These are phyloP conservation scores for Spizaetus ornatus DNA, from an alignment of 2,113 vertebrate genomes.

Conservation along the genomic window DNA sequence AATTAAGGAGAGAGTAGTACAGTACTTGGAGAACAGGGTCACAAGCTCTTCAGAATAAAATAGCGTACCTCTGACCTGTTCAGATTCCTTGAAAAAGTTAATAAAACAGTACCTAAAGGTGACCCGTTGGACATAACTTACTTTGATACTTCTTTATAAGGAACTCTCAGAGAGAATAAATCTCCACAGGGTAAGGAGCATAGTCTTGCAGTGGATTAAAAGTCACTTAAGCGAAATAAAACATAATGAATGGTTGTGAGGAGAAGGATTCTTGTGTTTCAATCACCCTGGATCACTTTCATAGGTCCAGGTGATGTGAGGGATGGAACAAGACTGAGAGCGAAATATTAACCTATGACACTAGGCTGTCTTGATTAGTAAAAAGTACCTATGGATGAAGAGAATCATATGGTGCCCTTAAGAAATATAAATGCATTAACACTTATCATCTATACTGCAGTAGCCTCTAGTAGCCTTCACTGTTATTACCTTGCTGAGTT, in stretches of 20 bases:
- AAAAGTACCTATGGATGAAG: neutral
- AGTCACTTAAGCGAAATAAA: neutral
- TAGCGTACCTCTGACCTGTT: neutral
- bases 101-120: constrained; percentile 33
- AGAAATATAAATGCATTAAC: neutral
- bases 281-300: neutral
- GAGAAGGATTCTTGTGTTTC: neutral
- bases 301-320: neutral
- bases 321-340: neutral
- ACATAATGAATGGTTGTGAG: neutral
- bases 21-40: neutral
- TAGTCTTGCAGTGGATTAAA: neutral
- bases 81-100: constrained; percentile 12
- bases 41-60: neutral
- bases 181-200: neutral
- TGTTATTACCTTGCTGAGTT: neutral
- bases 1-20: neutral
- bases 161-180: neutral
- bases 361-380: neutral
- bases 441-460: neutral
- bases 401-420: neutral
- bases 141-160: neutral
- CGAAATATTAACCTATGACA: neutral
- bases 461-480: neutral
- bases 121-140: neutral